Evolutionary conservation across 53 echinoderm and acorn worm genomes (phyloP), one percentile per base, ranked within the genome.

Genomic region (Echinometra lucunter): DNA sequence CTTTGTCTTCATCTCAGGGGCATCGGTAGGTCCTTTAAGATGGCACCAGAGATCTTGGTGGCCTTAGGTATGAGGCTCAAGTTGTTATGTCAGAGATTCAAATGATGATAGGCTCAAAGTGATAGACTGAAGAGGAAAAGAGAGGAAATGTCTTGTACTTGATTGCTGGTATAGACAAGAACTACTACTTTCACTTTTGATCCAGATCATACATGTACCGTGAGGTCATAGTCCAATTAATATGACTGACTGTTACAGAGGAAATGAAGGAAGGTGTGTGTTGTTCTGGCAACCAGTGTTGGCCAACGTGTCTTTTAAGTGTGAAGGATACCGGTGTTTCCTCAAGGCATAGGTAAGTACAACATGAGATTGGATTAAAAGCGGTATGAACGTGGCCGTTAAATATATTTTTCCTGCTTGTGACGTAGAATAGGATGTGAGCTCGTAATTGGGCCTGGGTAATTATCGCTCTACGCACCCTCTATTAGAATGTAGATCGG

Each of bases 361-460:
- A 49, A 7, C 35, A 30, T 88, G 16, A 56, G 35, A 34, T 88
- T 16, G 53, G 55, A 53, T 55, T 88, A 34, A n/a, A 53, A 56
- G 88, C 49, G 21, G 88, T 88, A 56, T 88, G 88, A 49, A 88
- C 88, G 28, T 88, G 49, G 49, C 49, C 18, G 53, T 25, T 56
- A 88, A 88, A 88, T 88, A 88, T 88, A 56, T 28, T 27, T 49
- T 88, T 88, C 88, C 88, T 88, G 49, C 78, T 42, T 88, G 30
- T 49, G 16, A 56, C 6, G 56, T 88, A 55, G 56, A 13, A 21
- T 16, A 56, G 88, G 88, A 88, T 88, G 37, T 88, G 53, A 28
- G 42, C 32, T 55, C 30, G 53, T 88, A 88, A 88, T 53, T 88
- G 37, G 88, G 49, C 34, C 28, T 56, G 55, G 55, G 28, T 49